phyloP scores from a whole-genome alignment of 2,888 invertebrate genomes.

The Epinotia ramella region DNA sequence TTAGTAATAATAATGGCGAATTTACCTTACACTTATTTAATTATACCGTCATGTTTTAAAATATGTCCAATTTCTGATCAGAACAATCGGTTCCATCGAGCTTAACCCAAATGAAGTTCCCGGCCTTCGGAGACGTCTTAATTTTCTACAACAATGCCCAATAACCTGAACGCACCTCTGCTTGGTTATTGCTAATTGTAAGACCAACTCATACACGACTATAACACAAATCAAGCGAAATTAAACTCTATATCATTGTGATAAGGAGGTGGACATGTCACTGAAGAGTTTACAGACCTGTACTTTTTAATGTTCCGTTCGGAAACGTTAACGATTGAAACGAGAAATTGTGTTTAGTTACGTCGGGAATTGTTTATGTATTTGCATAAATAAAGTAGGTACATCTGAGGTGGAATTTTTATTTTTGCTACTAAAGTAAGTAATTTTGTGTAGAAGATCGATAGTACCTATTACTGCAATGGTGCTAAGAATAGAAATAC shows the following conservation, averaged over 20 bases:
- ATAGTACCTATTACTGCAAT: background rate
- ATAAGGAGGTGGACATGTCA: background rate
- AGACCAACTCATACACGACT: constrained; percentile 35
- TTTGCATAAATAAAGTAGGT: constrained; percentile 53
- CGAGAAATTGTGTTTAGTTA: constrained; percentile 36
- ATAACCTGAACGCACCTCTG: constrained; percentile 54
- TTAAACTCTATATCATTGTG: background rate
- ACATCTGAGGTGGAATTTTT: constrained; percentile 34
- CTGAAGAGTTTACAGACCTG: background rate
- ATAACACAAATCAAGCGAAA: background rate
- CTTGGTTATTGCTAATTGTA: constrained; percentile 73
- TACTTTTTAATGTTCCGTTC: constrained; percentile 31
- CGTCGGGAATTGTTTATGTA: constrained; percentile 50
- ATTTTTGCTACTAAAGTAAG: constrained; percentile 22
- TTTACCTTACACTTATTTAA: background rate
- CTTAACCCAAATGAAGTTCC: constrained; percentile 29
- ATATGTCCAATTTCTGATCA: constrained; percentile 14
- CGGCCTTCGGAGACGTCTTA: constrained; percentile 56
- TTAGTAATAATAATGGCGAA: too few species aligned
- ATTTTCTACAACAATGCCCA: constrained; percentile 66
- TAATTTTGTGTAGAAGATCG: background rate
- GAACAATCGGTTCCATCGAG: constrained; percentile 25
- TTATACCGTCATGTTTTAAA: constrained; percentile 1
- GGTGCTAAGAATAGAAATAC: background rate
- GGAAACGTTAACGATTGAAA: constrained; percentile 34